Base-by-base conservation (phyloP, 2,888 invertebrate genomes). In the Caenorhabditis macrosperma region DNA sequence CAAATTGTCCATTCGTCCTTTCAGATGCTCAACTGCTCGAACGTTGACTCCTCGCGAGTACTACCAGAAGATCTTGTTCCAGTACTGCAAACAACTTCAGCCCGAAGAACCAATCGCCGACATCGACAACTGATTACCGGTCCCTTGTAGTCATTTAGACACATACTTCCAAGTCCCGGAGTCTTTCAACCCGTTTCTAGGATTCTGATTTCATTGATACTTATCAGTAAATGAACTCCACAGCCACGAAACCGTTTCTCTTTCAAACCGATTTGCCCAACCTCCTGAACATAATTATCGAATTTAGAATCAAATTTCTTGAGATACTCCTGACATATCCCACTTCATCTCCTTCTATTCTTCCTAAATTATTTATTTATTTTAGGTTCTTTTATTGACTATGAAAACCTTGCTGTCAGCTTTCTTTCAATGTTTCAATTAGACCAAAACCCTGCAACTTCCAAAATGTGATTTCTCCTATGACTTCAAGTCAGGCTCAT, bases 41-140 rank as follows among this genome's bases (percentile, higher is more conserved):
- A 90, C 90, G 10, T 74, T 90, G 52, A 90, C 90, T 24, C 90
- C 90, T 22, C 83, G 90, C 15, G 90, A 90, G 76, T 90, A 90
- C 74, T 90, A 90, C 76, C 89, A 89, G 64, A 85, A 88, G 66
- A 88, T 90, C 10, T 84, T 90, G 52, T 85, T 89, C 67, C 89
- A 90, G 64, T 90, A 90, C 77, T 88, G 89, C 76, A 86, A 85
- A 66, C 85, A 85, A 55, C 81, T 86, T 54, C 86, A 87, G 44
- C 85, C 86, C 26, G 84, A 84, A 60, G 84, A 84, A 35, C 79
- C 81, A n/a, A 84, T 82, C 28, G 78, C 77, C 38, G 84, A 84
- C 71, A 84, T 84, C 68, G 84, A 82, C 68, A 77, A 72, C 54
- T 82, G 64, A 79, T 52, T 61, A 72, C 78, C 55, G 72, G 78